Conservation (phyloP, 2,113 vertebrate species). For the Phoxinus phoxinus region DNA sequence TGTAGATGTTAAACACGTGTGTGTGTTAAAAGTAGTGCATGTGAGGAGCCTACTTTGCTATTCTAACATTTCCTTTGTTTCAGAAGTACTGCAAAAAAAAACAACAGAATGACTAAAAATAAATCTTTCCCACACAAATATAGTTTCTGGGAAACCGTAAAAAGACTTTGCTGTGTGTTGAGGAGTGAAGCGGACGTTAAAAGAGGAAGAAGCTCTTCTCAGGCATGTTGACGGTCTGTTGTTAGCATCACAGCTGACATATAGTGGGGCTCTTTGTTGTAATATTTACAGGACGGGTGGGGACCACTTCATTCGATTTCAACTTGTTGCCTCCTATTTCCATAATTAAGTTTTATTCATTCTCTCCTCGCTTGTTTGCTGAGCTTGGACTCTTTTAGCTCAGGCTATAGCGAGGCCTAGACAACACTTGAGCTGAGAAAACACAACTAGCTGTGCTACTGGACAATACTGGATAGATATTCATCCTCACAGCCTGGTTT, state of each 20-base stretch:
- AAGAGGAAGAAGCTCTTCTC: neutral
- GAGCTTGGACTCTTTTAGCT: neutral
- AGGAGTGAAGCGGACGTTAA: neutral
- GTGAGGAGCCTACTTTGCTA: neutral
- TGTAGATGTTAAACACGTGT: no score
- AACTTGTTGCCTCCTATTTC: constrained; percentile 59
- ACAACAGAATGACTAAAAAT: neutral
- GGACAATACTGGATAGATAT: neutral
- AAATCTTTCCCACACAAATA: neutral
- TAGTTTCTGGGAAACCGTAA: neutral
- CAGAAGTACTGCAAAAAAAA: neutral
- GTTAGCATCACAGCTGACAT: constrained; percentile 15
- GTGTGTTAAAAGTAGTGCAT: no score
- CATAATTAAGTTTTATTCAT: constrained; percentile 61
- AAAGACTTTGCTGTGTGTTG: neutral
- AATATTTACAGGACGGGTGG: constrained; percentile 47
- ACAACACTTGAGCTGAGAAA: neutral
- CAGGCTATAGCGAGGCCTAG: neutral
- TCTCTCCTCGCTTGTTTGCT: constrained; percentile 48
- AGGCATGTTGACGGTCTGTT: neutral
- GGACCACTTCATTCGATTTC: constrained; percentile 43
- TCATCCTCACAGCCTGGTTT: neutral
- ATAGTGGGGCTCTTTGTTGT: constrained; percentile 52
- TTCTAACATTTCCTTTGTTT: neutral
- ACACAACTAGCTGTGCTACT: neutral